Base-by-base conservation (phyloP, 2,797 vertebrate species). In the Molossus molossus region DNA sequence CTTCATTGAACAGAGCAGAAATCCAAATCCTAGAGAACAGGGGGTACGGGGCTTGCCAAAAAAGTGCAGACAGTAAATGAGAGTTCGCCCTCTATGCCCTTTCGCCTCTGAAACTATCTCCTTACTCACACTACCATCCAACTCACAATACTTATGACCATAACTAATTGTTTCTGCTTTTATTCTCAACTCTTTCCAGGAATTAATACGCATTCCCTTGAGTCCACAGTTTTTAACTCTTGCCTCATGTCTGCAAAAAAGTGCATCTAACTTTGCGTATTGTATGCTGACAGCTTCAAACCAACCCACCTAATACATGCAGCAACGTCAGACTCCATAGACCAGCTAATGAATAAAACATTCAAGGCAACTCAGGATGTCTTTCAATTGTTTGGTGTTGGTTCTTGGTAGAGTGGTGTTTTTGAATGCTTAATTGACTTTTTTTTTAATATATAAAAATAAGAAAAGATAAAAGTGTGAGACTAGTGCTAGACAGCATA, bases 111-210 rank as follows among this genome's bases (percentile, higher is more conserved):
- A 8, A 64, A 20, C 48, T 11, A 9, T 77, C 70, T 94, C 69
- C 53, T 69, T 17, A 6, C 48, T 27, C 48, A 53, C 37, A 25
- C 67, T 21, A 67, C 62, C 69, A 57, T 23, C 64, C 40, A 89
- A 84, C 72, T 77, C 53, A 50, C 27, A 62, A 65, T 11, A 29
- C 40, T 90, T 50, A 73, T 0, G 18, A 86, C 73, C 33, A 21
- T 33, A 62, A 77, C 48, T 70, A 93, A 92, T 75, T 40, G 21
- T 79, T 90, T 77, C 55, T 84, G 72, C 37, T 93, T 90, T 93
- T 55, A 65, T 33, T 92, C 80, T 92, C 70, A n/a, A 73, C 64
- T 80, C 90, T 90, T 91, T 94, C 85, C 69, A 96, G 76, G 95
- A 96, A 96, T 53, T 90, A 55, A 62, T 40, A 40, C 15, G 33